Base-by-base conservation (phyloP, 2,888 invertebrate species). In the Drosophila formosana region DNA sequence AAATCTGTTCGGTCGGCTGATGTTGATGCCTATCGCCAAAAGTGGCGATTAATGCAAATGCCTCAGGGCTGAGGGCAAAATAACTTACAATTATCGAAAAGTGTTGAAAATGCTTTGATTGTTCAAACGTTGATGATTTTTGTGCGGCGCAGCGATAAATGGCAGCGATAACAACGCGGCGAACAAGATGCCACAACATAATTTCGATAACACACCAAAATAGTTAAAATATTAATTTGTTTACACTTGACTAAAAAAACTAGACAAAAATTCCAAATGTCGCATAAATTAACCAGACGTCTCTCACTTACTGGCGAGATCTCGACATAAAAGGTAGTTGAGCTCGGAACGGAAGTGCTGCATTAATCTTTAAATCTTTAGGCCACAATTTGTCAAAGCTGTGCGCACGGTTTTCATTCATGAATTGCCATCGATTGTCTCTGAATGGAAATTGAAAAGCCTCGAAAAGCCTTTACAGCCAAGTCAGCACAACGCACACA, bases 1-100 rank as follows among this genome's bases (percentile, higher is more conserved):
- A 86, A 71, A 79, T 74, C 76, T 78, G 56, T 69, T 69, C 57
- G 51, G 47, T 57, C 58, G 51, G 23, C n/a, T 11, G 66, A n/a
- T 37, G 25, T 57, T 61, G 75, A 73, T 86, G 78, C 69, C 81
- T 86, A 86, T 86, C 85, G 72, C 69, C 70, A 73, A 81, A 79
- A 78, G 61, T 37, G 45, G 49, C 85, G 79, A 85, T 85, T 79
- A 88, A 85, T 86, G 88, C 83, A 87, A 84, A 84, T 84, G 83
- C 30, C 50, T 9, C 9, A 11, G 30, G 28, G 43, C 67, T 51
- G 39, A 37, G 28, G 34, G 51, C 49, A 57, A 85, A 77, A 84
- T 87, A 83, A 87, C 80, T 83, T 72, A 87, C 88, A 83, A 87
- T 87, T 83, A 83, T 87, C 69, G 68, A 75, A 75, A 84, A 78